These are phyloP conservation scores for Brevimyrus niger DNA, from an alignment of 2,113 vertebrate genomes.

Conservation along the genomic window DNA sequence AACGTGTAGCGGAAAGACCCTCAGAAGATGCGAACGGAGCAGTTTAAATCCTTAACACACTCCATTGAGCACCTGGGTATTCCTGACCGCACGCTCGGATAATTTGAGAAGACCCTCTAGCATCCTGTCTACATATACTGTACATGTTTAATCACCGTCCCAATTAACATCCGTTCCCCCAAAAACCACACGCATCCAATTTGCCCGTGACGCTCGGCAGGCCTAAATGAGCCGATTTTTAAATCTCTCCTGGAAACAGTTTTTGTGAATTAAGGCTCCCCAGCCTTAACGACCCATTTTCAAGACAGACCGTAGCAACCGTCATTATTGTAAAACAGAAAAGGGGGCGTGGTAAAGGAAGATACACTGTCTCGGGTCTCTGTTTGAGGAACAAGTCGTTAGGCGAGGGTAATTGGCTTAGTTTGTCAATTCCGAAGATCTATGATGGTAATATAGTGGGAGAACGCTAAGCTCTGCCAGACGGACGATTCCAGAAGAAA, in stretches of 20 bases:
- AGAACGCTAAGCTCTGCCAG: background rate
- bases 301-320: background rate
- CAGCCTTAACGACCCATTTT: background rate
- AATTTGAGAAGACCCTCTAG: background rate
- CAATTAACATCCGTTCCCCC: background rate
- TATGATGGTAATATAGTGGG: background rate
- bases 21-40: background rate
- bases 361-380: background rate
- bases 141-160: background rate
- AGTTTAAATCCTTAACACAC: background rate
- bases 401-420: constrained; percentile 3
- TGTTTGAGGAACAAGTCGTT: constrained; percentile 7
- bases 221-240: background rate
- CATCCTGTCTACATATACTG: background rate
- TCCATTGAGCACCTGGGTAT: background rate
- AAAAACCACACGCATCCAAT: constrained; percentile 6
- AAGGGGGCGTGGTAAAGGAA: background rate
- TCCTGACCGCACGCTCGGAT: background rate
- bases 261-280: background rate
- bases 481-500: background rate
- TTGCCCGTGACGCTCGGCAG: background rate
- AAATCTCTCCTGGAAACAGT: background rate
- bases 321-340: constrained; percentile 5
- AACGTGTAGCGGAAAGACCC: background rate
- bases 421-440: constrained; percentile 11